Conservation (phyloP, 2,113 vertebrate species). For the Excalfactoria chinensis region DNA sequence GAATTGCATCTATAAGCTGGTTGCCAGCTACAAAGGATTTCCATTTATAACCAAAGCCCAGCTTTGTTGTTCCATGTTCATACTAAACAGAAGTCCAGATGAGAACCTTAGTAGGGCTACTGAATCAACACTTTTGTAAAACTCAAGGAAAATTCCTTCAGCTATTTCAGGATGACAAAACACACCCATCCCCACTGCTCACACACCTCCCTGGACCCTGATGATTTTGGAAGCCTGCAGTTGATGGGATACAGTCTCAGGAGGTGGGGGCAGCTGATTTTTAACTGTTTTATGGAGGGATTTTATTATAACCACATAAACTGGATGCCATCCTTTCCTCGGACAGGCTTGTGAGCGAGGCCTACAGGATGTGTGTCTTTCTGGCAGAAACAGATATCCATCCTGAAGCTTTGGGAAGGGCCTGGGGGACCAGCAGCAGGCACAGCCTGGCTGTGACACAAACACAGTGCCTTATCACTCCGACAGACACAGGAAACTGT, state of each 20-base stretch:
- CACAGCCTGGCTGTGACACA: background rate
- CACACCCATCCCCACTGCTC: too few species aligned
- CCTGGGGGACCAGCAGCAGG: background rate
- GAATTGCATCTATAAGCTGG: background rate
- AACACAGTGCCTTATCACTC: background rate
- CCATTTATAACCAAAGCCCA: background rate
- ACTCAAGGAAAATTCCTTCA: constrained; percentile 3
- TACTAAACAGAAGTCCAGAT: background rate
- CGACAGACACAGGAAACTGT: background rate
- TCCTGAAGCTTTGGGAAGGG: background rate
- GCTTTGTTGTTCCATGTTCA: background rate
- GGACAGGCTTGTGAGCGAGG: constrained; percentile 11
- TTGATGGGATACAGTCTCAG: background rate
- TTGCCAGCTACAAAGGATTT: background rate
- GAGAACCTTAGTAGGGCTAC: background rate
- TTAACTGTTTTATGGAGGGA: constrained; percentile 20
- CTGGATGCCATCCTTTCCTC: background rate
- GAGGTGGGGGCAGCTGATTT: background rate
- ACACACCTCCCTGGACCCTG: background rate
- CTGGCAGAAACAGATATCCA: background rate
- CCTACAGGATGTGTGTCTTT: background rate
- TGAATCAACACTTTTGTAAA: background rate
- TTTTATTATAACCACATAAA: constrained; percentile 32
- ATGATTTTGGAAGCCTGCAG: background rate
- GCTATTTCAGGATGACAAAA: background rate